Conservation (phyloP, 2,113 vertebrate species). For the Oreochromis niloticus region DNA sequence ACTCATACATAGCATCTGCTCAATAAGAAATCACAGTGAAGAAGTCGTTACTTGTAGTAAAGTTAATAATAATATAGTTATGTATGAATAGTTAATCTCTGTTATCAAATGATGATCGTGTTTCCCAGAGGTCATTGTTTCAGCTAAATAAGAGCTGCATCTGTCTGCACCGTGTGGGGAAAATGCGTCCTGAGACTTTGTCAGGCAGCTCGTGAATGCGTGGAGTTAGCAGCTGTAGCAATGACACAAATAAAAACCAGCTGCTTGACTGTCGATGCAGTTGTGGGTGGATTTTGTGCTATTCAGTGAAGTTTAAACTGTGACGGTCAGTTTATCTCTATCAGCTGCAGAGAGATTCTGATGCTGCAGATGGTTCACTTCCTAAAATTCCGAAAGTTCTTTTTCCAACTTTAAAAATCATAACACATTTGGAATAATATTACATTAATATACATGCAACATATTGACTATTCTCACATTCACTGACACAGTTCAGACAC, state of each 20-base stretch:
- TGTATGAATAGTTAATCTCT: background rate
- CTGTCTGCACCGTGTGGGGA: background rate
- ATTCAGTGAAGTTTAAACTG: background rate
- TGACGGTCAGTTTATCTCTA: background rate
- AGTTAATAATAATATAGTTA: background rate
- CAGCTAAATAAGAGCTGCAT: background rate
- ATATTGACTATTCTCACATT: background rate
- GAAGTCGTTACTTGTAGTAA: background rate
- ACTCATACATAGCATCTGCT: accelerated
- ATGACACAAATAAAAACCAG: background rate
- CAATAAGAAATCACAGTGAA: background rate
- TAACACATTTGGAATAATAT: background rate
- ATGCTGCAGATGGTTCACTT: background rate
- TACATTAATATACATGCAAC: background rate
- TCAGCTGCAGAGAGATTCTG: background rate
- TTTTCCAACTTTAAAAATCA: background rate
- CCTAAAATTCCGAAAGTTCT: background rate
- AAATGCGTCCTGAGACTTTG: background rate
- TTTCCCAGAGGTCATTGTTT: background rate
- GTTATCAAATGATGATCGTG: background rate
- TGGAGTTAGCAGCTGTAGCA: background rate
- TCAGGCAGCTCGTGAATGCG: background rate
- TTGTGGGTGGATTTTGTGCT: background rate
- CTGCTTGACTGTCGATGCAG: background rate
- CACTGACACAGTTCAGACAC: background rate